Conservation (phyloP, 1,140 invertebrate genomes). For the Orchesella cincta region DNA sequence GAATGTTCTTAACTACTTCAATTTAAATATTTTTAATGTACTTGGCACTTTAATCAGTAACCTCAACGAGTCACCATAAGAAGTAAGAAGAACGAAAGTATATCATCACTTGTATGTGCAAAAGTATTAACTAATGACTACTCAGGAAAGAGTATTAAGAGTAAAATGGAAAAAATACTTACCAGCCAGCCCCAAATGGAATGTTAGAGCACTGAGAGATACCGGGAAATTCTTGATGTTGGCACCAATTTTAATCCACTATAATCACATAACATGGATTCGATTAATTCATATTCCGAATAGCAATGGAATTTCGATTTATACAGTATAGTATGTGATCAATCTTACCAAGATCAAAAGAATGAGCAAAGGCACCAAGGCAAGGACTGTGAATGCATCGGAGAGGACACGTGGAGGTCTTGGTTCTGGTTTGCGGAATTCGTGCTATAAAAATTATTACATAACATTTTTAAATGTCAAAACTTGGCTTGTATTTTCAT, state of each 20-base stretch:
- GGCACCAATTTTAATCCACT: conserved; percentile 85
- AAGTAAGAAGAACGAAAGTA: conserved; percentile 50
- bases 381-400: conserved; percentile 83
- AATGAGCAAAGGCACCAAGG: conserved; percentile 77
- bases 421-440: conserved; percentile 89
- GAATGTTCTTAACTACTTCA: too few relatives aligned
- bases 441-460: conserved; percentile 67
- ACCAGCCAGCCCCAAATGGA: conserved; percentile 81
- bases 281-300: not conserved
- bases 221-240: conserved; percentile 84
- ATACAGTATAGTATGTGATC: not conserved
- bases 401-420: conserved; percentile 84
- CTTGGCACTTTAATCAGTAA: not conserved
- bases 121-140: conserved; percentile 13
- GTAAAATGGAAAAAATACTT: too few relatives aligned
- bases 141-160: too few relatives aligned
- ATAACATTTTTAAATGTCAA: conserved; percentile 57
- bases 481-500: conserved; percentile 21
- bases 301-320: not conserved
- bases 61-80: not conserved
- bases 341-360: conserved; percentile 72
- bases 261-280: conserved; percentile 49
- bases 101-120: too few relatives aligned
- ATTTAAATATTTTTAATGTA: not conserved
- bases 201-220: conserved; percentile 76